Evolutionary conservation across 2,888 invertebrate genomes (phyloP).

Genomic region (Andrena haemorrhoa): DNA sequence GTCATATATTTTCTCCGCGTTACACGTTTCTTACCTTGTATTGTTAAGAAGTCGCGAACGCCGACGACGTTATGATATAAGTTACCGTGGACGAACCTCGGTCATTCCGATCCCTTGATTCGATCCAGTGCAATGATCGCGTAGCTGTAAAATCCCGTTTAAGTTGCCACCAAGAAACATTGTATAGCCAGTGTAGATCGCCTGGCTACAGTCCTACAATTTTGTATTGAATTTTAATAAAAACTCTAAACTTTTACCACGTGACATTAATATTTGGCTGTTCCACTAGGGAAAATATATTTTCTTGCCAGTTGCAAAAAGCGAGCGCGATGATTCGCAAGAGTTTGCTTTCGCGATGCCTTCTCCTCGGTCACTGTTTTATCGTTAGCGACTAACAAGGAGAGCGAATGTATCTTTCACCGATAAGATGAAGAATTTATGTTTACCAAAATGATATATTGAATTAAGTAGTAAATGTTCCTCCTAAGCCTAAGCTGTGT

Average conservation of each 20-base stretch:
- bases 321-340: no score
- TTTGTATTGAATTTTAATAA: constrained; percentile 76
- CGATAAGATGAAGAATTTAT: no score
- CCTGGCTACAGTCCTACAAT: constrained; percentile 26
- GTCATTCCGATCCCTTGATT: background rate
- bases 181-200: no score
- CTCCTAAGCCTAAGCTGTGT: no score
- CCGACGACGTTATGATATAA: background rate
- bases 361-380: no score
- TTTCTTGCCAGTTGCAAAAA: no score
- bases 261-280: background rate
- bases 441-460: no score
- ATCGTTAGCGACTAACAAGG: no score
- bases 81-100: background rate
- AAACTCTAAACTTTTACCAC: constrained; percentile 37
- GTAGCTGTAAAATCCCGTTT: background rate
- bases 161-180: background rate
- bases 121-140: constrained; percentile 22
- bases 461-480: no score
- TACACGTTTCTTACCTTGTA: background rate
- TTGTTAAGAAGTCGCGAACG: background rate
- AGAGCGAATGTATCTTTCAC: no score
- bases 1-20: background rate
- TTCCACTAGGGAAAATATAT: no score
- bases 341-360: no score